Percentiles rank a stretch among this genome's conserved stretches.
Evolutionary conservation across 2,797 vertebrate species (phyloP).

Genomic region (Hemitrygon akajei): DNA sequence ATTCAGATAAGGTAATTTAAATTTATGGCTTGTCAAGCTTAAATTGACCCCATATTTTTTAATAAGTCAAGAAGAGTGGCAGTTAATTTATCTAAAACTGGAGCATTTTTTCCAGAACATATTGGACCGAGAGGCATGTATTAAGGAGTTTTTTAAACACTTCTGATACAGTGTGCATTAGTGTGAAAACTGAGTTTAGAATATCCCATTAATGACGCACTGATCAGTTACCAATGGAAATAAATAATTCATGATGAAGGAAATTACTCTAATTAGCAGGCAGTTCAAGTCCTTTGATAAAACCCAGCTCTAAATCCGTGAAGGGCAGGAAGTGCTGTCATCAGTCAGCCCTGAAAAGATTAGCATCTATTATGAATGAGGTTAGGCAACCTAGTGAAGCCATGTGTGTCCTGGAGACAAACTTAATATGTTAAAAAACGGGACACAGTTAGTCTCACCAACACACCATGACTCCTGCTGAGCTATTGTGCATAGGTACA

Average conservation of each 20-base stretch:
- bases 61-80: conserved; percentile 27
- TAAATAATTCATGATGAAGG: conserved; percentile 97
- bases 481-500: conserved; percentile 78
- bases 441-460: conserved; percentile 78
- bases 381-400: conserved; percentile 85
- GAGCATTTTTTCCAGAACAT: conserved; percentile 47
- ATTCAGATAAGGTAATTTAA: conserved; percentile 24
- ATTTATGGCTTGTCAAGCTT: conserved; percentile 28
- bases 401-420: conserved; percentile 93
- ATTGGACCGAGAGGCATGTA: conserved; percentile 59
- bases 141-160: conserved; percentile 61
- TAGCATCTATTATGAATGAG: conserved; percentile 96
- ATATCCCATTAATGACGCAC: conserved; percentile 87
- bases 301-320: conserved; percentile 86
- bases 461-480: conserved; percentile 66
- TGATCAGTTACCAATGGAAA: conserved; percentile 91
- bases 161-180: conserved; percentile 73
- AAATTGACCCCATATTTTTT: conserved; percentile 37
- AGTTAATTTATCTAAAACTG: conserved; percentile 30
- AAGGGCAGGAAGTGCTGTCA: conserved; percentile 95
- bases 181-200: conserved; percentile 79
- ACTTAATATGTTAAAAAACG: conserved; percentile 89
- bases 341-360: conserved; percentile 97
- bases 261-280: conserved; percentile 99
- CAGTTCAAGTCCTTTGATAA: conserved; percentile 97